phyloP scores from a whole-genome alignment of 1,140 invertebrate genomes.

The Cataglyphis hispanica region DNA sequence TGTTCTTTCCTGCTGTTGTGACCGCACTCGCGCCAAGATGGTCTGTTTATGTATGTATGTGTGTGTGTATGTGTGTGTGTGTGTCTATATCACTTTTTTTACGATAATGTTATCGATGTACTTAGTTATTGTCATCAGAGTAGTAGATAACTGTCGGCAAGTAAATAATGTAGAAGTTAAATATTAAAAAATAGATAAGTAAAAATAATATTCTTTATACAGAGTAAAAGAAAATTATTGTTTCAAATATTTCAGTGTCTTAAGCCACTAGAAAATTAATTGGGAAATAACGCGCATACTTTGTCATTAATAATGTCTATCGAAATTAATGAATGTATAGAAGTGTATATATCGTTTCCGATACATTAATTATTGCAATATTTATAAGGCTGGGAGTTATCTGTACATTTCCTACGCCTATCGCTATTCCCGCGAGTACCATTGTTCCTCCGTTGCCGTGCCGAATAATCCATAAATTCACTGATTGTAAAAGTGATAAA shows the following conservation, averaged over 20 bases:
- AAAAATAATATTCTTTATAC: not conserved
- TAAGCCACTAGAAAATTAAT: slow-evolving; percentile 6
- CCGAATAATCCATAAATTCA: slow-evolving; percentile 61
- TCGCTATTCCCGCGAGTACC: slow-evolving; percentile 58
- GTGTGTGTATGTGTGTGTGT: too few relatives aligned
- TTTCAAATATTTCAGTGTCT: not conserved
- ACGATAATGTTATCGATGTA: not conserved
- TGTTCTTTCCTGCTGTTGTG: slow-evolving; percentile 29
- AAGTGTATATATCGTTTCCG: slow-evolving; percentile 17
- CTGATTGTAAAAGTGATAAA: slow-evolving; percentile 53
- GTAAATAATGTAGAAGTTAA: not conserved
- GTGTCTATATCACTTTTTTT: not conserved
- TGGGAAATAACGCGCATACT: not conserved
- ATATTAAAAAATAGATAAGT: not conserved
- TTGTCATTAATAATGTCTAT: not conserved
- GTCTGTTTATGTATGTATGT: not conserved
- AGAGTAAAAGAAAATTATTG: not conserved
- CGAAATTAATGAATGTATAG: slow-evolving; percentile 20
- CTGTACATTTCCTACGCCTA: slow-evolving; percentile 28
- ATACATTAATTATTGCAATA: slow-evolving; percentile 59
- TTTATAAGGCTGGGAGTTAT: slow-evolving; percentile 47
- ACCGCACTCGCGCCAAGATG: not conserved
- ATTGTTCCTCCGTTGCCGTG: slow-evolving; percentile 15
- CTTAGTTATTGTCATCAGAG: not conserved
- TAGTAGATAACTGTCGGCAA: not conserved